phyloP scores from a whole-genome alignment of 2,797 vertebrate genomes.

The Chloroceryle inda region DNA sequence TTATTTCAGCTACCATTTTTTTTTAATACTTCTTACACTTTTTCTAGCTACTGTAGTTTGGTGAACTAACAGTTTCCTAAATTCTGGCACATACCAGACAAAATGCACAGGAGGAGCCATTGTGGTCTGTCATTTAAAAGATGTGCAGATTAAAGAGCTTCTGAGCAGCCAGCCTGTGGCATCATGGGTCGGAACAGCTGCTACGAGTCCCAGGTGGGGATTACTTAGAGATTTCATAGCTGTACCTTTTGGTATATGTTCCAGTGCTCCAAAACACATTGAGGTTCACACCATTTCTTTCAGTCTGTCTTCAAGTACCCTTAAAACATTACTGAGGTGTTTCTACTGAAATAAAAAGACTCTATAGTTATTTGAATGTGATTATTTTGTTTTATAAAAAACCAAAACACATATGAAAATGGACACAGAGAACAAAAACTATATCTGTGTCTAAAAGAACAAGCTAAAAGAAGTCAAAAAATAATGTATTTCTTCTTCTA shows the following conservation, averaged over 20 bases:
- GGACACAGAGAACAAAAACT: background rate
- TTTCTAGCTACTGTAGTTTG: background rate
- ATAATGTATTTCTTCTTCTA: background rate
- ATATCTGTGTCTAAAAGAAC: background rate
- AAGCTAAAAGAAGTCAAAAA: background rate
- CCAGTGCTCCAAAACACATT: background rate
- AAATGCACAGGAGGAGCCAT: accelerated
- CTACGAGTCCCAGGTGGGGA: background rate
- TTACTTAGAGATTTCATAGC: background rate
- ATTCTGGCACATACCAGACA: background rate
- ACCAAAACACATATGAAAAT: background rate
- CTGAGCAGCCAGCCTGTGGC: background rate
- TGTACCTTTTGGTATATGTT: background rate
- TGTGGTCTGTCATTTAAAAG: background rate
- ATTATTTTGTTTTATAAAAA: background rate
- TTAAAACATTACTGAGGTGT: background rate
- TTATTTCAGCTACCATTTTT: background rate
- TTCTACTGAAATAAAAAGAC: background rate
- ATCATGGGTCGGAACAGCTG: background rate
- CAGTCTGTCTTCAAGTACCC: background rate
- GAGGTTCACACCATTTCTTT: background rate
- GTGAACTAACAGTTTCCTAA: background rate
- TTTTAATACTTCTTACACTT: background rate
- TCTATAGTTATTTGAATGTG: background rate
- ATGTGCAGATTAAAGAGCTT: slow-evolving; percentile 1